phyloP scores from a whole-genome alignment of 2,113 vertebrate genomes.

The Caretta caretta region DNA sequence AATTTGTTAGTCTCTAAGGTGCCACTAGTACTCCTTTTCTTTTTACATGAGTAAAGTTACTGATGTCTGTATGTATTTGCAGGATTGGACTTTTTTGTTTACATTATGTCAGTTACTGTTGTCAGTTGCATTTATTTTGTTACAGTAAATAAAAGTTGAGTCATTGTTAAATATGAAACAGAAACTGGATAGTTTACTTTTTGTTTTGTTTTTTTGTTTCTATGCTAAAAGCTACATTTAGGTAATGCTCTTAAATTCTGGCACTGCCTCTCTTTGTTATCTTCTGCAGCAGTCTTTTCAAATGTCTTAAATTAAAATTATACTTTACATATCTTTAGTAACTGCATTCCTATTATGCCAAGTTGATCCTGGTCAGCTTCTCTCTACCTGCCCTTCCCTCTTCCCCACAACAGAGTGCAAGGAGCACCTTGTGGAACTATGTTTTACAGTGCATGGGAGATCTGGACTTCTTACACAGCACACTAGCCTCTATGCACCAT shows the following conservation, averaged over 20 bases:
- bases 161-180: slow-evolving; percentile 53
- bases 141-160: slow-evolving; percentile 71
- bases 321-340: slow-evolving; percentile 65
- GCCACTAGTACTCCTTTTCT: too few relatives aligned
- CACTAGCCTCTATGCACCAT: background rate
- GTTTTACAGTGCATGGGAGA: background rate
- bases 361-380: background rate
- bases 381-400: background rate
- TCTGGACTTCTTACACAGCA: background rate
- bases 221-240: slow-evolving; percentile 42
- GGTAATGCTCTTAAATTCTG: slow-evolving; percentile 47
- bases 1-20: too few relatives aligned
- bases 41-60: background rate
- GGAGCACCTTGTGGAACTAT: background rate
- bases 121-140: slow-evolving; percentile 64
- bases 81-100: background rate
- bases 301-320: slow-evolving; percentile 68
- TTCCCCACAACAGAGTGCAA: background rate
- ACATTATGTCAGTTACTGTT: slow-evolving; percentile 45
- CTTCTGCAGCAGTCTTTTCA: slow-evolving; percentile 58
- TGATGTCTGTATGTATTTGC: background rate
- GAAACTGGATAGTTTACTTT: background rate
- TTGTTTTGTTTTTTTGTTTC: slow-evolving; percentile 26
- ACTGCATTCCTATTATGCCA: slow-evolving; percentile 33
- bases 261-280: slow-evolving; percentile 51